Conservation (phyloP, 2,113 vertebrate genomes). For the Ancistrus triradiatus region DNA sequence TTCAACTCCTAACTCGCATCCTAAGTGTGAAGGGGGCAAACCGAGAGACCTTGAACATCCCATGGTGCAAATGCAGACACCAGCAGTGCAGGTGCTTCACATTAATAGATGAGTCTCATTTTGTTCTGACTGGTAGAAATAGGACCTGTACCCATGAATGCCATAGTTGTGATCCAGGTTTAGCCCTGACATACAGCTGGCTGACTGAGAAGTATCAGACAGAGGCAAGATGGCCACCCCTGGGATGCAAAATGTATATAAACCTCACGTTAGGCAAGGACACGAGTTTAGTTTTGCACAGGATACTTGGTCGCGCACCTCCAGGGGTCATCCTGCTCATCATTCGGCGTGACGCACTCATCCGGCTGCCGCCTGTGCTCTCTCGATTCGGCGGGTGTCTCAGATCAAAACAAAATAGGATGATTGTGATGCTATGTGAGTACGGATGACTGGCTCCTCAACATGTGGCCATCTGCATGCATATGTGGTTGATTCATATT, state of each 20-base stretch:
- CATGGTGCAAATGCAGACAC: too few relatives aligned
- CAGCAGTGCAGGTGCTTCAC: too few relatives aligned
- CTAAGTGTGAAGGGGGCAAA: too few relatives aligned
- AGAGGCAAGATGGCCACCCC: conserved; percentile 41
- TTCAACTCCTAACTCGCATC: neutral
- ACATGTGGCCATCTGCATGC: conserved; percentile 3
- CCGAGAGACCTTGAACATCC: too few relatives aligned
- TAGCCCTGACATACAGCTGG: conserved; percentile 11
- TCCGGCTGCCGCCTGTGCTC: neutral
- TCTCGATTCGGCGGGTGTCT: neutral
- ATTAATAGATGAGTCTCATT: too few relatives aligned
- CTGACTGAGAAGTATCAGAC: conserved; percentile 22
- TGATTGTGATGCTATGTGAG: conserved; percentile 27
- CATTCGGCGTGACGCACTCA: conserved; percentile 3
- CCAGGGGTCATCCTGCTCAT: conserved; percentile 20
- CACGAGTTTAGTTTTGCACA: conserved; percentile 2
- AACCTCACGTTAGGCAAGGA: conserved; percentile 1
- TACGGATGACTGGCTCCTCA: conserved; percentile 12
- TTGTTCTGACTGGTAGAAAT: too few relatives aligned
- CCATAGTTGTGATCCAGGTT: conserved; percentile 13
- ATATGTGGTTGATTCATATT: neutral
- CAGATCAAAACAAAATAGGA: conserved; percentile 1
- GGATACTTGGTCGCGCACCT: conserved; percentile 7
- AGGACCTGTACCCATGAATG: too few relatives aligned
- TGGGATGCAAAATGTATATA: conserved; percentile 30